Conservation (phyloP, 2,888 invertebrate species). For the Nemoura dubitans region DNA sequence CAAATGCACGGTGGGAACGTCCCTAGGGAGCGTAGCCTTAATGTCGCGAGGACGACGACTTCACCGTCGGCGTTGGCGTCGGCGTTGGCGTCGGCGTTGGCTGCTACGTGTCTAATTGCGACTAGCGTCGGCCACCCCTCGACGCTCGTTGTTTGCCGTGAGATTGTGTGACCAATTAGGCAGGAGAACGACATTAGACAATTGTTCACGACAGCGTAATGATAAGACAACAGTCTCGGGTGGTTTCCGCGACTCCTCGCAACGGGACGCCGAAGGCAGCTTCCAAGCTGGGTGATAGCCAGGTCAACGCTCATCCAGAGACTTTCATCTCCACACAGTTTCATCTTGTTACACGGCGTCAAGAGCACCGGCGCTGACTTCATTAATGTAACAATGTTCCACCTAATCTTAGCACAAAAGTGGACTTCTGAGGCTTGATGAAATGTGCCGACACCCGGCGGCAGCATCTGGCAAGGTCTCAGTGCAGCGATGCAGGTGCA, state of each 20-base stretch:
- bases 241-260: not conserved
- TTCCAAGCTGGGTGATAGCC: not conserved
- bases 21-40: not conserved
- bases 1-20: not conserved
- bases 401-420: not conserved
- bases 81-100: not conserved
- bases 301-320: conserved; percentile 4
- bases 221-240: conserved; percentile 31
- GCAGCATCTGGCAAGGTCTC: not conserved
- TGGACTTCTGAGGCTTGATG: conserved; percentile 1
- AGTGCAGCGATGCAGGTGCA: not conserved
- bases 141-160: conserved; percentile 27
- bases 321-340: conserved; percentile 7
- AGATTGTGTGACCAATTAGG: conserved; percentile 43
- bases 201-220: conserved; percentile 24
- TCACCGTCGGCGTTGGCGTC: not conserved
- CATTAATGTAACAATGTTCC: conserved; percentile 7
- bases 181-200: conserved; percentile 37
- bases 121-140: not conserved
- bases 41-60: conserved; percentile 2
- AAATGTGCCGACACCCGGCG: not conserved
- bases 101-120: conserved; percentile 28
- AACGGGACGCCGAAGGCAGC: not conserved
- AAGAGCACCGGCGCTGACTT: not conserved
- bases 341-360: conserved; percentile 7